Evolutionary conservation across 2,113 vertebrate genomes (phyloP).

Genomic region (Nothoprocta perdicaria): DNA sequence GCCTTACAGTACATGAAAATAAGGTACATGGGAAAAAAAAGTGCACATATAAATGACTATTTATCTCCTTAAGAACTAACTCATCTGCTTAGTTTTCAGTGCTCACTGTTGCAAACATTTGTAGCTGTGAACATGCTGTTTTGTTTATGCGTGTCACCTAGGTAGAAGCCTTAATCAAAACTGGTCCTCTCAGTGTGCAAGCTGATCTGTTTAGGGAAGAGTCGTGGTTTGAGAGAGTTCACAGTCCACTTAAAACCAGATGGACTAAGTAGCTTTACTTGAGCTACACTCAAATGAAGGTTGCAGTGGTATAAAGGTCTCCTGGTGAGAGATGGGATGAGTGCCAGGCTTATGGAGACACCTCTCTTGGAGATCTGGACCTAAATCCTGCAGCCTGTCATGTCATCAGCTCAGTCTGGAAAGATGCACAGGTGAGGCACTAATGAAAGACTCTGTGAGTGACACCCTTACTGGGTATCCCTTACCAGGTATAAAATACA

Average conservation of each 20-base stretch:
- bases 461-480: neutral
- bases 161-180: slow-evolving; percentile 4
- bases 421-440: neutral
- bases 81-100: neutral
- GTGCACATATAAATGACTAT: neutral
- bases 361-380: slow-evolving; percentile 7
- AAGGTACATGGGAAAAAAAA: neutral
- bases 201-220: neutral
- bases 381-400: neutral
- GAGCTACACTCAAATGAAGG: neutral
- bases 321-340: slow-evolving; percentile 4
- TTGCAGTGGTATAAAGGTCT: neutral
- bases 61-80: neutral
- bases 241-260: neutral
- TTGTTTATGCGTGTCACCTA: slow-evolving; percentile 10
- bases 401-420: neutral
- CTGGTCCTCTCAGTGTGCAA: neutral
- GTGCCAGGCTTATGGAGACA: neutral
- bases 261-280: neutral
- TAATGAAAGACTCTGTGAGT: neutral
- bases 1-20: neutral
- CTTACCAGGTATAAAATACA: neutral
- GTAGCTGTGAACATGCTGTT: neutral
- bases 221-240: neutral
- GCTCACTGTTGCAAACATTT: neutral